phyloP scores from a whole-genome alignment of 2,888 invertebrate genomes.

The Brachyopa scutellaris region DNA sequence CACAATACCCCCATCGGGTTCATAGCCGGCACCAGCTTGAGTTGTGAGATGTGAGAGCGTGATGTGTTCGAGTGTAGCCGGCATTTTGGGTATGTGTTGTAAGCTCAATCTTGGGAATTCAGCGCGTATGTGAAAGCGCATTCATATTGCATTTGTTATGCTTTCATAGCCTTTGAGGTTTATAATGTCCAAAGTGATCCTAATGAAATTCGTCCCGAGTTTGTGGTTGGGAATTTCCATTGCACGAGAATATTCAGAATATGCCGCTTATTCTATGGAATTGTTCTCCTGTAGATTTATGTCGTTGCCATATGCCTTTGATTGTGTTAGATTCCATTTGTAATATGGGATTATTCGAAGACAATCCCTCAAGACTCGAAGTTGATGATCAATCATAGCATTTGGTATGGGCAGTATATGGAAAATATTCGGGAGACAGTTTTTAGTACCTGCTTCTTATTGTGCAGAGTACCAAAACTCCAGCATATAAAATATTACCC shows the following conservation, averaged over 20 bases:
- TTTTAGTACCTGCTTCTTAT: no score
- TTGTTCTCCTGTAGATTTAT: not conserved
- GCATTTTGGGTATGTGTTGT: not conserved
- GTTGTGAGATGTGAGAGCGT: no score
- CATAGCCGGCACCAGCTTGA: not conserved
- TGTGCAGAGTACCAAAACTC: no score
- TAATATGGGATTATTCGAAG: no score
- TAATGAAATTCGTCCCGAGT: constrained; percentile 55
- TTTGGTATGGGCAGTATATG: no score
- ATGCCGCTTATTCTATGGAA: not conserved
- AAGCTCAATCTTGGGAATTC: not conserved
- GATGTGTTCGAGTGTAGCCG: no score
- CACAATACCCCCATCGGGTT: not conserved
- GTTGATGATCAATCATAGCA: no score
- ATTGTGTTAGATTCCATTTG: no score
- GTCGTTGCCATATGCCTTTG: not conserved
- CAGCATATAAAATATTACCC: no score
- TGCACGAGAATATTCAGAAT: not conserved
- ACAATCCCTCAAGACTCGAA: no score
- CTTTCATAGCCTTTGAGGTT: constrained; percentile 26
- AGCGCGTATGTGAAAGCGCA: not conserved
- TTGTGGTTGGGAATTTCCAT: constrained; percentile 4
- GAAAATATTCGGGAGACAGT: no score
- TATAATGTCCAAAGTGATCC: constrained; percentile 28
- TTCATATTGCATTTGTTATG: constrained; percentile 19